These are phyloP conservation scores for Lepas anatifera DNA, from an alignment of 2,888 invertebrate genomes.

Conservation along the genomic window DNA sequence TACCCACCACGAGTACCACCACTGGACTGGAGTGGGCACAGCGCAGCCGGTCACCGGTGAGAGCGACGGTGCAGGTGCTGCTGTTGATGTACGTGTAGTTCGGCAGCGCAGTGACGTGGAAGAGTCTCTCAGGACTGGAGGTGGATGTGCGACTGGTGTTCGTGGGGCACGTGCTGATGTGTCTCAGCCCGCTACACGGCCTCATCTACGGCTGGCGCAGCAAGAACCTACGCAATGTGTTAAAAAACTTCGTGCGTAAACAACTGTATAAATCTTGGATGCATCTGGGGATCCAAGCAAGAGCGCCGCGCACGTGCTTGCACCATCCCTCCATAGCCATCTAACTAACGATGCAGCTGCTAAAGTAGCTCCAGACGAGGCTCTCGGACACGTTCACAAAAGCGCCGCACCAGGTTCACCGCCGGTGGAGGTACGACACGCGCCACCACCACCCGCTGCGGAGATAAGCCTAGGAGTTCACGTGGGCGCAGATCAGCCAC, in stretches of 20 bases:
- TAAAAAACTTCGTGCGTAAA: constrained; percentile 2
- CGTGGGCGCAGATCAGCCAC: constrained; percentile 1
- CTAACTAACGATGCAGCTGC: constrained; percentile 4
- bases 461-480: background rate
- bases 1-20: background rate
- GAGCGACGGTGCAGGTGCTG: background rate
- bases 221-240: background rate
- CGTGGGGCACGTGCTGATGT: background rate
- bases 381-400: background rate
- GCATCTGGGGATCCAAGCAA: constrained; percentile 4
- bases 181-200: background rate
- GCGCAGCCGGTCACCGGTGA: constrained; percentile 1
- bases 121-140: background rate
- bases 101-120: background rate
- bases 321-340: constrained; percentile 1
- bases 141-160: background rate
- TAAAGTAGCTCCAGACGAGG: background rate
- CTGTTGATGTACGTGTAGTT: background rate
- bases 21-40: background rate
- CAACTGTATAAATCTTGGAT: constrained; percentile 8
- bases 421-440: background rate
- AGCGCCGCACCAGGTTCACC: background rate
- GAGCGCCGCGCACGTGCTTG: constrained; percentile 1
- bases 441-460: background rate
- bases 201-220: constrained; percentile 1